Base-by-base conservation (phyloP, 2,888 invertebrate genomes). In the Leucophenga montana region DNA sequence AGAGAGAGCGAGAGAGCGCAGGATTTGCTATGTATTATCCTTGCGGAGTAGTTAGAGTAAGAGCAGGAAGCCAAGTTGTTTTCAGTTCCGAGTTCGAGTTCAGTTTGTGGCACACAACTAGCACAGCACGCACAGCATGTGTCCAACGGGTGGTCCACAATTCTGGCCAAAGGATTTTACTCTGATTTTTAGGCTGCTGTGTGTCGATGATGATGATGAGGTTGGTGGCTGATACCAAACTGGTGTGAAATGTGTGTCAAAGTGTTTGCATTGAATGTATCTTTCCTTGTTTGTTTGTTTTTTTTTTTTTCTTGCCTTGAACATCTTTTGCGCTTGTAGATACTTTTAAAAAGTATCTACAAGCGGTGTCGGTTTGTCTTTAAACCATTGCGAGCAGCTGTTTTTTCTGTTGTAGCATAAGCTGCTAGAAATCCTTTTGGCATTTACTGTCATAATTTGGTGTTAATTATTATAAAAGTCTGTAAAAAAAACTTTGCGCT, bases 141-240 rank as follows among this genome's bases (percentile, higher is more conserved):
- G 73, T 65, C 50, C 83, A 72, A 79, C 82, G 82, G 82, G 82
- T 78, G 82, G 81, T 82, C 78, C 72, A 50, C 50, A 39, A 39
- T 1, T 62, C 33, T 33, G 39, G n/a, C 31, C 53, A 48, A 59
- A 54, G 62, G 75, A 75, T 61, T 73, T 72, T 54, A 22, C 33
- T 67, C 18, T 57, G 67, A 48, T 68, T 68, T 68, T 18, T 14
- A 22, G 20, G n/a, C 18, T 56, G 27, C 50, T 57, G 54, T n/a
- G 46, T n/a, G 13, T n/a, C 46, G 46, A 6, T 46, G 39, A 11
- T 5, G 9, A 1, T 62, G 14, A 46, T 5, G 20, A 64, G n/a
- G n/a, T 62, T 53, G 33, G 57, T 72, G 57, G 67, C 68, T 67
- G 27, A 46, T 64, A 67, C 66, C 39, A 16, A 68, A 71, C 76